Conservation (phyloP, 2,888 invertebrate species). For the Pogonocherus hispidulus region DNA sequence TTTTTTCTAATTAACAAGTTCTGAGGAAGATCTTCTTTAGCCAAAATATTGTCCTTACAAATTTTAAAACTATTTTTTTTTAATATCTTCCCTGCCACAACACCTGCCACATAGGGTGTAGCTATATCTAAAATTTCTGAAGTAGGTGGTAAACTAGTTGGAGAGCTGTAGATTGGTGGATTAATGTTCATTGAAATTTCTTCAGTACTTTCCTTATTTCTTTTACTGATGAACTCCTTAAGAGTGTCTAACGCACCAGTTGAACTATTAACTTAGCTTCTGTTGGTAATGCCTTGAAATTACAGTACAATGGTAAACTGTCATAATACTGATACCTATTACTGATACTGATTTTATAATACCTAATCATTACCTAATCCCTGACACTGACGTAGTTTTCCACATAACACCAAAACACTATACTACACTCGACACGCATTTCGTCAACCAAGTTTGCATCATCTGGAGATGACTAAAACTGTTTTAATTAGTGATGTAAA, state of each 20-base stretch:
- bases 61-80: background rate
- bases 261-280: too few species aligned
- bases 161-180: background rate
- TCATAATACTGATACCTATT: too few species aligned
- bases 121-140: background rate
- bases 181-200: background rate
- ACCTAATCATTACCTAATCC: too few species aligned
- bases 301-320: too few species aligned
- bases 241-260: constrained; percentile 6
- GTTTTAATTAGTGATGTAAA: too few species aligned
- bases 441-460: too few species aligned
- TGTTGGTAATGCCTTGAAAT: too few species aligned
- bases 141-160: background rate
- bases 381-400: too few species aligned
- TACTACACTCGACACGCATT: too few species aligned
- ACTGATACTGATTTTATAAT: too few species aligned
- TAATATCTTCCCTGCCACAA: background rate
- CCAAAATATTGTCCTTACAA: background rate
- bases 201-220: background rate
- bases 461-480: too few species aligned
- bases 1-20: background rate
- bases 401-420: too few species aligned
- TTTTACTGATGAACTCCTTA: background rate
- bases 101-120: background rate
- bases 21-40: background rate